These are phyloP conservation scores for Parasteatoda lunata DNA, from an alignment of 2,888 invertebrate genomes.

Conservation along the genomic window DNA sequence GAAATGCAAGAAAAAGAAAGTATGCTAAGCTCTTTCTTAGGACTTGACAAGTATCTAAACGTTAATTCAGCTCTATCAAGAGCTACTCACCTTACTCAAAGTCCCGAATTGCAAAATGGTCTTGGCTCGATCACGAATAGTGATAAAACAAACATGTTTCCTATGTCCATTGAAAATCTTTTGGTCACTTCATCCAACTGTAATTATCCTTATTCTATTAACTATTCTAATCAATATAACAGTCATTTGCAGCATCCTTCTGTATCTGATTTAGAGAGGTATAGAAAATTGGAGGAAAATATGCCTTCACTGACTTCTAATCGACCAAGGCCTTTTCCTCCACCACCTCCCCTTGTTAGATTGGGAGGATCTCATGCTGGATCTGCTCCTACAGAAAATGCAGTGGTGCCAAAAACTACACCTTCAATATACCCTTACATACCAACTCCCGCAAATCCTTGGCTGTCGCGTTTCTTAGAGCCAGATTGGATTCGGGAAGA, in stretches of 20 bases:
- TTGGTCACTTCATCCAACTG: slow-evolving; percentile 52
- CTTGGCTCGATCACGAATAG: slow-evolving; percentile 27
- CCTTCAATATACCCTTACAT: slow-evolving; percentile 57
- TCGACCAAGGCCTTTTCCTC: slow-evolving; percentile 52
- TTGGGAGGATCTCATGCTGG: slow-evolving; percentile 28
- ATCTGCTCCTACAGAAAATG: slow-evolving; percentile 32
- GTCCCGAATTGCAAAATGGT: slow-evolving; percentile 29
- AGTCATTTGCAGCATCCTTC: slow-evolving; percentile 53
- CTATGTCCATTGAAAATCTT: slow-evolving; percentile 52
- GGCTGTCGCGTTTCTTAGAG: slow-evolving; percentile 55
- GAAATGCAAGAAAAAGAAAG: slow-evolving; percentile 61
- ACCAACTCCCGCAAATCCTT: slow-evolving; percentile 45
- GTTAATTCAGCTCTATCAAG: slow-evolving; percentile 23
- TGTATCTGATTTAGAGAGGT: slow-evolving; percentile 36
- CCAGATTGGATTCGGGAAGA: slow-evolving; percentile 57
- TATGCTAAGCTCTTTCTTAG: slow-evolving; percentile 53
- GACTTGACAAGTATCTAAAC: slow-evolving; percentile 48
- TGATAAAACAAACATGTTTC: slow-evolving; percentile 43
- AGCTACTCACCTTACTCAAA: slow-evolving; percentile 27
- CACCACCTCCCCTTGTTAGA: slow-evolving; percentile 65
- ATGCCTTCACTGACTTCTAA: slow-evolving; percentile 40
- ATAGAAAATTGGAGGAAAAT: slow-evolving; percentile 37
- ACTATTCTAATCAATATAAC: slow-evolving; percentile 56
- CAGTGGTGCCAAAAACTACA: slow-evolving; percentile 54
- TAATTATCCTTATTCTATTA: slow-evolving; percentile 61